Base-by-base conservation (phyloP, 2,797 vertebrate genomes). In the Argentina silus region DNA sequence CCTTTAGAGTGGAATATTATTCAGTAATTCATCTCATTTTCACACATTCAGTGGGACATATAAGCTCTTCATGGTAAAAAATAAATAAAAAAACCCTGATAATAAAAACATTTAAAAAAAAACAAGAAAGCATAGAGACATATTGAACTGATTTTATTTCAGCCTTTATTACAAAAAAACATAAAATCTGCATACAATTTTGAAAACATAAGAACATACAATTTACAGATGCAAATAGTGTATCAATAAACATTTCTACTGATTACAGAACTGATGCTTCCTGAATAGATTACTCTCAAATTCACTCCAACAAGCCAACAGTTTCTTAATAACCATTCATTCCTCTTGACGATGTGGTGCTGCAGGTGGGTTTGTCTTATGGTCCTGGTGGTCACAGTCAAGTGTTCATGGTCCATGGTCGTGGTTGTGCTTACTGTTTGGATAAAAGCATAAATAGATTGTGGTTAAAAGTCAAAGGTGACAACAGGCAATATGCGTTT, bases 101-200 rank as follows among this genome's bases (percentile, higher is more conserved):
- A 55, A 42, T 3, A 53, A 19, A 10, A 17, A 3, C 10, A 11
- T 42, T 14, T n/a, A 21, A 43, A 21, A 10, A 48, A 27, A 10
- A 19, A 14, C 6, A 55, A 42, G 11, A 43, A 15, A 36, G 27
- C 15, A 50, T 7, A 48, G 1, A n/a, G 27, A 4, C 27, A 1
- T 36, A 27, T 44, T 11, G 0, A 15, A 36, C 27, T 19, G 36
- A n/a, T 50, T 63, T n/a, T 43, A 36, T 9, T 79, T 62, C n/a
- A 75, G 8, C 2, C 47, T 84, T 81, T 81, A 82, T 81, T 83
- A 84, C 7, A 84, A 78, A 85, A 83, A 57, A 57, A 19, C 12
- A 57, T 10, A 70, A 57, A n/a, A 57, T 56, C 15, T 67, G 55
- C 4, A 47, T 21, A 59, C 14, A 55, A 45, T 17, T 12, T 43